phyloP scores from a whole-genome alignment of 2,888 invertebrate species.

The Epirrita christyi region DNA sequence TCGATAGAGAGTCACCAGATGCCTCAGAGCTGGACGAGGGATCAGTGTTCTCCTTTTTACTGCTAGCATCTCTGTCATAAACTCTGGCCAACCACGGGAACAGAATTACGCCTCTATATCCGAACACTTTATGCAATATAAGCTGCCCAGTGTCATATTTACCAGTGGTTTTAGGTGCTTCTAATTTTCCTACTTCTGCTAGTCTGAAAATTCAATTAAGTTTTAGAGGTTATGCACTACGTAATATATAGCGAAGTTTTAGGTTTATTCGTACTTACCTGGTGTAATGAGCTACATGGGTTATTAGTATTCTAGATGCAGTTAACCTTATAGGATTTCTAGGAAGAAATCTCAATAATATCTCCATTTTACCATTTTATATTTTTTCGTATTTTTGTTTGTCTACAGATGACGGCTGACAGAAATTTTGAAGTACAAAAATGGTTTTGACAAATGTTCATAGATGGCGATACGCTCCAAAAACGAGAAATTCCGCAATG shows the following conservation, averaged over 20 bases:
- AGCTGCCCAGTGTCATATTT: slow-evolving; percentile 98
- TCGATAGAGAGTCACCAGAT: slow-evolving; percentile 70
- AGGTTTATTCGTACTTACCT: slow-evolving; percentile 55
- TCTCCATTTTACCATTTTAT: slow-evolving; percentile 83
- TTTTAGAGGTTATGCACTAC: slow-evolving; percentile 66
- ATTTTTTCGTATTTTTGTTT: slow-evolving; percentile 63
- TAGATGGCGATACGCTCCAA: no score
- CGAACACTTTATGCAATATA: slow-evolving; percentile 98
- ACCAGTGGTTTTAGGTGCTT: slow-evolving; percentile 92
- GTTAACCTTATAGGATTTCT: slow-evolving; percentile 67
- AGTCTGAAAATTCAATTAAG: slow-evolving; percentile 84
- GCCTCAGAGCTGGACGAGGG: slow-evolving; percentile 54
- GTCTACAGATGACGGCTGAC: slow-evolving; percentile 45
- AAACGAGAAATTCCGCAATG: no score
- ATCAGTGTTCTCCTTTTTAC: slow-evolving; percentile 84
- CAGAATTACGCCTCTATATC: slow-evolving; percentile 97
- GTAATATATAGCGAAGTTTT: slow-evolving; percentile 44
- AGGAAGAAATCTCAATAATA: slow-evolving; percentile 76
- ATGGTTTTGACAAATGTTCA: no score
- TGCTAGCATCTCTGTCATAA: slow-evolving; percentile 95
- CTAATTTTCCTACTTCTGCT: slow-evolving; percentile 96
- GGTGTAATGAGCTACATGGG: slow-evolving; percentile 76
- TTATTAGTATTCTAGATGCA: slow-evolving; percentile 69
- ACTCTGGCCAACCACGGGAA: slow-evolving; percentile 99
- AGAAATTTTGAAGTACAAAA: no score